These are phyloP conservation scores for Pseudorasbora parva DNA, from an alignment of 2,113 vertebrate genomes.

Conservation along the genomic window DNA sequence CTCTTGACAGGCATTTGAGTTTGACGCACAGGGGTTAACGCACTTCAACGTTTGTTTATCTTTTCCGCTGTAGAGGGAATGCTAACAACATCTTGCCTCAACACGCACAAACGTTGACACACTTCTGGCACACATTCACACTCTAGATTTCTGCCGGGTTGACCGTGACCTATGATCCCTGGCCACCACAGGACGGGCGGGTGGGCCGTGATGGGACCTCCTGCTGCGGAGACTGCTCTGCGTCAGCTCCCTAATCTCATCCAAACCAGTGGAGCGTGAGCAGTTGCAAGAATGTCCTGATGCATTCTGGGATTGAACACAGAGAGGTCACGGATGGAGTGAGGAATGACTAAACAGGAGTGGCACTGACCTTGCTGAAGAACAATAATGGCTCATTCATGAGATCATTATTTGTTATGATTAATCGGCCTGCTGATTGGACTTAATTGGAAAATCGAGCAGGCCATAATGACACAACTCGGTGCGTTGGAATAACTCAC, in stretches of 20 bases:
- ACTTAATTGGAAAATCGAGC: constrained; percentile 23
- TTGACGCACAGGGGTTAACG: constrained; percentile 3
- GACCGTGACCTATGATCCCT: constrained; percentile 32
- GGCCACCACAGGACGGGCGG: not conserved
- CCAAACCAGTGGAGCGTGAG: constrained; percentile 16
- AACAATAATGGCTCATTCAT: constrained; percentile 21
- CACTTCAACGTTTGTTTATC: constrained; percentile 42
- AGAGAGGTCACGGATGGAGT: constrained; percentile 30
- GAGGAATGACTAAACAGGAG: not conserved
- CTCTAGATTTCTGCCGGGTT: not conserved
- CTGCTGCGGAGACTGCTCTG: not conserved
- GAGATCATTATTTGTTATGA: constrained; percentile 33
- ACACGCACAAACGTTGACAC: not conserved
- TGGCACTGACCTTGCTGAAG: not conserved
- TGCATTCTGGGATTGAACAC: constrained; percentile 46
- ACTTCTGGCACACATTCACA: not conserved
- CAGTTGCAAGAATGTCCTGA: constrained; percentile 11
- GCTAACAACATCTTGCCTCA: constrained; percentile 31
- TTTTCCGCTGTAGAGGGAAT: constrained; percentile 14
- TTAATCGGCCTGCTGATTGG: constrained; percentile 26
- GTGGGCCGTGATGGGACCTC: constrained; percentile 26
- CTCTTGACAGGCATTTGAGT: not conserved
- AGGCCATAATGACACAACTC: not conserved
- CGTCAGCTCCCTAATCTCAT: constrained; percentile 1
- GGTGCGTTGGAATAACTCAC: constrained; percentile 1